Evolutionary conservation across 2,888 invertebrate genomes (phyloP).

Genomic region (Branchipolynoe longqiensis): DNA sequence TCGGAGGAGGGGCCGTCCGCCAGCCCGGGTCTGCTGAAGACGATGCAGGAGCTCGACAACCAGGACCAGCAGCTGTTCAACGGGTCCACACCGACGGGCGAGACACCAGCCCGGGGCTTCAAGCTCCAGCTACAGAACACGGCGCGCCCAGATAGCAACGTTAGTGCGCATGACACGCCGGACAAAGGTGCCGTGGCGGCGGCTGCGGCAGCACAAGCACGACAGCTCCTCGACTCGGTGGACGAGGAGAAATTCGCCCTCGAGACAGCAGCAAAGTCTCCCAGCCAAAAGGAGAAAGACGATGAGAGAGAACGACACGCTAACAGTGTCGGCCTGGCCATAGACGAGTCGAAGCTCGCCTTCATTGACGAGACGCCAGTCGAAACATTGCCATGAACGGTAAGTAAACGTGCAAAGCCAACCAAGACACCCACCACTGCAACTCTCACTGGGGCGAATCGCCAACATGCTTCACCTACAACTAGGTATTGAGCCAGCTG

Average conservation of each 20-base stretch:
- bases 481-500: background rate
- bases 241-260: conserved; percentile 27
- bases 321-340: conserved; percentile 48
- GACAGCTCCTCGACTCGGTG: background rate
- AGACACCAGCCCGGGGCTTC: conserved; percentile 23
- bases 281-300: conserved; percentile 21
- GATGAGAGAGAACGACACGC: conserved; percentile 7
- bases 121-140: conserved; percentile 44
- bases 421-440: conserved; percentile 4
- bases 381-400: conserved; percentile 44
- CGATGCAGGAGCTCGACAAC: conserved; percentile 62
- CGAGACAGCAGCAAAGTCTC: conserved; percentile 20
- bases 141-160: conserved; percentile 39
- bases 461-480: background rate
- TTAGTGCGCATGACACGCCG: conserved; percentile 11
- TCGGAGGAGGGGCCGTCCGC: conserved; percentile 73
- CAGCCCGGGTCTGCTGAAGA: conserved; percentile 70
- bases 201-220: too few relatives aligned
- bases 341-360: conserved; percentile 55
- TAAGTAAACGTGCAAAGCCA: conserved; percentile 50
- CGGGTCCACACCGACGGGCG: conserved; percentile 9
- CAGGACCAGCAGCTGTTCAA: conserved; percentile 64
- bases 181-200: background rate
- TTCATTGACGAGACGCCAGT: conserved; percentile 58
- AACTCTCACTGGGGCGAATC: background rate